Evolutionary conservation across 2,888 invertebrate species (phyloP), one percentile per base, ranked within the genome.

Genomic region (Limnephilus auricula): DNA sequence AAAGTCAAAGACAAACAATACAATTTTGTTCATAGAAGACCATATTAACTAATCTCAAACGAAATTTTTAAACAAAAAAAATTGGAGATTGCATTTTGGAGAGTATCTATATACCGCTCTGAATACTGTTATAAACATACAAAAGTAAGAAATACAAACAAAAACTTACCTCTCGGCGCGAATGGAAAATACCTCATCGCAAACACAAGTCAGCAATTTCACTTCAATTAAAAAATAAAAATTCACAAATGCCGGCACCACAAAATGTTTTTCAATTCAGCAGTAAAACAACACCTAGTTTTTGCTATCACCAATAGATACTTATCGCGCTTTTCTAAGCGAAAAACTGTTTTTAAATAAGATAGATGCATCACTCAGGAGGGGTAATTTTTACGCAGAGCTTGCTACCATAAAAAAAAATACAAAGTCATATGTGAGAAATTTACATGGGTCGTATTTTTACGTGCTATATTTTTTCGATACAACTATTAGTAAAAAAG

Each of bases 111-210:
- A n/a, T n/a, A n/a, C n/a, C n/a, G n/a, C n/a, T n/a, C n/a, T 4
- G 5, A 34, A 34, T 5, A 34, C 34, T 34, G 5, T 34, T 34
- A 34, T 34, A 4, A 34, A 4, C 34, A 34, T 34, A 34, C 34
- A 65, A 15, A 15, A 65, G 50, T 65, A 65, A 0, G 13, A 25
- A 65, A 65, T 25, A 4, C 5, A 25, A 65, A 65, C 12, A 3
- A 65, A 65, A 65, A 65, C 65, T 65, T 78, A 87, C 87, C 78
- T 78, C n/a, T 87, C 25, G n/a, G 87, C 6, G 65, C 78, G 25
- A 87, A 85, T 15, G 85, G 85, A n/a, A 85, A 85, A 85, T 85
- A 85, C 85, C 85, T 85, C 85, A 85, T 85, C 85, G n/a, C 30
- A 30, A 30, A 40, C 37, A 40, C 30, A 34, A 85, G 30, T 85